Conservation (phyloP, 2,888 invertebrate genomes). For the Prosopocoilus inquinatus region DNA sequence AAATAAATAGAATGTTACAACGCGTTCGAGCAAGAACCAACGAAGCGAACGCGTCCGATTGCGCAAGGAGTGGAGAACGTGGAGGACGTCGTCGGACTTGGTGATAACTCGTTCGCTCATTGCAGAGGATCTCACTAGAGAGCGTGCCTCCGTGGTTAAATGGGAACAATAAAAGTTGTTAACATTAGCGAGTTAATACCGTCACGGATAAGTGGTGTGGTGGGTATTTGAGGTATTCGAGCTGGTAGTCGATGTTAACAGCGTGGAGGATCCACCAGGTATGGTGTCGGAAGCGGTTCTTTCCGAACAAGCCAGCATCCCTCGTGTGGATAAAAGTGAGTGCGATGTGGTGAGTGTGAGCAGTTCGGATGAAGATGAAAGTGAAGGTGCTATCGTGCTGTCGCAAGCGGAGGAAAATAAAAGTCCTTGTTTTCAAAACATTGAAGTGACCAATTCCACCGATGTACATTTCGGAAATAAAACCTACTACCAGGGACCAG, state of each 20-base stretch:
- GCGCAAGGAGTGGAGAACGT: background rate
- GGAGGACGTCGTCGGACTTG: too few species aligned
- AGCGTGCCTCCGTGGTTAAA: background rate
- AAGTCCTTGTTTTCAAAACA: conserved; percentile 57
- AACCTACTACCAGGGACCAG: conserved; percentile 74
- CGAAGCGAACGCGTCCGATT: background rate
- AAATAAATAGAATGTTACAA: too few species aligned
- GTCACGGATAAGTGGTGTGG: conserved; percentile 6
- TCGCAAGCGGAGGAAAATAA: conserved; percentile 15
- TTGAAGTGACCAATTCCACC: conserved; percentile 65
- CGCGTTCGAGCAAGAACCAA: too few species aligned
- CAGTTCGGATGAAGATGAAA: conserved; percentile 18
- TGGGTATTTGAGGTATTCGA: background rate
- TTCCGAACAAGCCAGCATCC: conserved; percentile 6
- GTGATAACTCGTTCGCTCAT: background rate
- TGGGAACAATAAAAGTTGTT: background rate
- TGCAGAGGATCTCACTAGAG: background rate
- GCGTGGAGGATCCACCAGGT: conserved; percentile 1
- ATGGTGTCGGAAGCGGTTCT: conserved; percentile 22
- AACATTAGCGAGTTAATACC: background rate
- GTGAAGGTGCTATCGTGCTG: conserved; percentile 19
- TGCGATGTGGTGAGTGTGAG: conserved; percentile 21
- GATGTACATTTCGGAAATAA: conserved; percentile 76
- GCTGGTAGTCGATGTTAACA: background rate
- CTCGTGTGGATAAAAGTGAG: conserved; percentile 7